Base-by-base conservation (phyloP, 37 sponge, comb jelly and placozoan genomes). In the Spongilla lacustris region DNA sequence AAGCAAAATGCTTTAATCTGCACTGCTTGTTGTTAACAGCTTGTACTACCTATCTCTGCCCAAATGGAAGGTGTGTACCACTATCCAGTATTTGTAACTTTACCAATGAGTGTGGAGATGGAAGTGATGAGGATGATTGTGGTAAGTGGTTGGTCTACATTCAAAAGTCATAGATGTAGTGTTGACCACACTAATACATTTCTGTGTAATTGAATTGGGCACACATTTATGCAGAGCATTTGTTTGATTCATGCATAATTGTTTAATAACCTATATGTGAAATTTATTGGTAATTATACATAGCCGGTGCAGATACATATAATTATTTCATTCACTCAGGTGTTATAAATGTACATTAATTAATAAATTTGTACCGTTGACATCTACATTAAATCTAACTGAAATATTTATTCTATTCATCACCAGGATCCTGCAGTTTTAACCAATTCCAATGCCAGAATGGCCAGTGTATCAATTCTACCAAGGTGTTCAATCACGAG, bases 111-210 rank as follows among this genome's bases (percentile, higher is more conserved):
- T 74, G 75, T 36, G 35, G 32, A 36, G 75, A 74, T 74, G 75
- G 75, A 4, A 74, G 75, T 23, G 75, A 74, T 74, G 75, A 74
- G 35, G 8, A 6, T 74, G 75, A 9, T 9, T 74, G 75, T 74
- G 75, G 75, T 74, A 10, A 27, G 75, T 74, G 46, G 8, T 46
- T 8, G 8, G 8, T 46, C 46, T 46, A 8, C 46, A 46, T 46
- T 46, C 46, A 10, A 46, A 10, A 46, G 8, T 46, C n/a, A n/a
- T n/a, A n/a, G n/a, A n/a, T n/a, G n/a, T n/a, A n/a, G n/a, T n/a
- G n/a, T n/a, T n/a, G n/a, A n/a, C n/a, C n/a, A n/a, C n/a, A n/a
- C n/a, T n/a, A n/a, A n/a, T n/a, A n/a, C n/a, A n/a, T n/a, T n/a
- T n/a, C n/a, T n/a, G n/a, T n/a, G n/a, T n/a, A n/a, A n/a, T n/a